These are phyloP conservation scores for Prochilodus magdalenae DNA, from an alignment of 2,113 vertebrate species.

Conservation along the genomic window DNA sequence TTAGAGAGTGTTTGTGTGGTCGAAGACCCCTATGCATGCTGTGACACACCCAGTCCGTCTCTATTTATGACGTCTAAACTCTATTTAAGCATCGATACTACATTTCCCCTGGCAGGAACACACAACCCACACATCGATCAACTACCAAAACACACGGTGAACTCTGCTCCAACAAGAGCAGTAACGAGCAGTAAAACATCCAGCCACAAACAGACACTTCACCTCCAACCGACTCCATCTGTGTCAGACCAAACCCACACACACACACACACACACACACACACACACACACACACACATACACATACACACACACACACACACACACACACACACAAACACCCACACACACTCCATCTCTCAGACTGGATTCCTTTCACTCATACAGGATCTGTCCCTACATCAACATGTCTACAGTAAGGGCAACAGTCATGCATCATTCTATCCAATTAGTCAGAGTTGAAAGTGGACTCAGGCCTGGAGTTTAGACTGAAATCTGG, in stretches of 20 bases:
- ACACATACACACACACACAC: too few species aligned
- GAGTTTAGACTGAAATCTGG: too few species aligned
- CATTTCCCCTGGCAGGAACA: not conserved
- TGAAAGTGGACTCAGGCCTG: too few species aligned
- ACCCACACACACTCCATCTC: too few species aligned
- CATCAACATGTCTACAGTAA: too few species aligned
- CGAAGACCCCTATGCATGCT: not conserved
- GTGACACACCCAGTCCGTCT: not conserved
- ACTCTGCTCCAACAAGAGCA: not conserved
- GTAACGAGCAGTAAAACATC: not conserved
- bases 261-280: not conserved
- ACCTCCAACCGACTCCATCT: too few species aligned
- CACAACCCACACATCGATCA: not conserved
- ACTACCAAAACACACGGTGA: not conserved
- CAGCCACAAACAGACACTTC: too few species aligned
- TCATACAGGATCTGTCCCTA: too few species aligned
- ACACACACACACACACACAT: slow-evolving; percentile 11
- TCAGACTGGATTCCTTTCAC: too few species aligned
- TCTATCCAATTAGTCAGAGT: too few species aligned
- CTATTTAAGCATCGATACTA: not conserved
- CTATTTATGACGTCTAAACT: not conserved
- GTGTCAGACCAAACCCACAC: not conserved
- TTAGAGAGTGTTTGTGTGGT: not conserved
- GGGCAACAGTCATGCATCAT: too few species aligned
- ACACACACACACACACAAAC: too few species aligned